phyloP scores from a whole-genome alignment of 2,113 vertebrate species.

The Ciconia maguari region DNA sequence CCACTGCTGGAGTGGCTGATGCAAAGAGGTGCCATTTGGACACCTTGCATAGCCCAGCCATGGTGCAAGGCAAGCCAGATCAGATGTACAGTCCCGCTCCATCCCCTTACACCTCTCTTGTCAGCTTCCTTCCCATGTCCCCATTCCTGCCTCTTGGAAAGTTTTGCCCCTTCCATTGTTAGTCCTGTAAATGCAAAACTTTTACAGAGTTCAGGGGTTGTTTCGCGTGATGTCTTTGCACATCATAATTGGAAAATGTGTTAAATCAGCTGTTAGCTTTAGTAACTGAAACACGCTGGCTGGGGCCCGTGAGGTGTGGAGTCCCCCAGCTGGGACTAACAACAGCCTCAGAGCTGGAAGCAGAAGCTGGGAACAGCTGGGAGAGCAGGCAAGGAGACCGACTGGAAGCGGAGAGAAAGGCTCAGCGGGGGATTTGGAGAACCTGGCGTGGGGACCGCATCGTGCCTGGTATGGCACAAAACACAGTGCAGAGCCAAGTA shows the following conservation, averaged over 20 bases:
- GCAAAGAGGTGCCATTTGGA: neutral
- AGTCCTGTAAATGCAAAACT: conserved; percentile 11
- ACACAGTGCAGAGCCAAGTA: neutral
- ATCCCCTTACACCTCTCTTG: neutral
- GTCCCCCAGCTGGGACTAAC: neutral
- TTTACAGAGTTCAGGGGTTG: neutral
- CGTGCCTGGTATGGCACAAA: neutral
- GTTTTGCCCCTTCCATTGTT: neutral
- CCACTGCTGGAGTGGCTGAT: neutral
- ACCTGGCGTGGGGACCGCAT: rapidly evolving
- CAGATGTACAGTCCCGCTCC: neutral
- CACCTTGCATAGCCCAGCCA: neutral
- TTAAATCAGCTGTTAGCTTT: neutral
- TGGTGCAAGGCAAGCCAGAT: neutral
- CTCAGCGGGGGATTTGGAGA: neutral
- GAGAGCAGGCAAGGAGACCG: neutral
- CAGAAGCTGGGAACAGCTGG: neutral
- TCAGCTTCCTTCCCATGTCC: neutral
- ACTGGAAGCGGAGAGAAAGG: neutral
- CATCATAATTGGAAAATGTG: conserved; percentile 47
- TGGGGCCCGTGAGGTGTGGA: neutral
- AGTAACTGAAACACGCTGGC: neutral
- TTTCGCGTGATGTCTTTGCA: neutral
- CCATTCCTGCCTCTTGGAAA: neutral
- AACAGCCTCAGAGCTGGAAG: neutral